Evolutionary conservation across 2,113 vertebrate genomes (phyloP).

Genomic region (Casuarius casuarius): DNA sequence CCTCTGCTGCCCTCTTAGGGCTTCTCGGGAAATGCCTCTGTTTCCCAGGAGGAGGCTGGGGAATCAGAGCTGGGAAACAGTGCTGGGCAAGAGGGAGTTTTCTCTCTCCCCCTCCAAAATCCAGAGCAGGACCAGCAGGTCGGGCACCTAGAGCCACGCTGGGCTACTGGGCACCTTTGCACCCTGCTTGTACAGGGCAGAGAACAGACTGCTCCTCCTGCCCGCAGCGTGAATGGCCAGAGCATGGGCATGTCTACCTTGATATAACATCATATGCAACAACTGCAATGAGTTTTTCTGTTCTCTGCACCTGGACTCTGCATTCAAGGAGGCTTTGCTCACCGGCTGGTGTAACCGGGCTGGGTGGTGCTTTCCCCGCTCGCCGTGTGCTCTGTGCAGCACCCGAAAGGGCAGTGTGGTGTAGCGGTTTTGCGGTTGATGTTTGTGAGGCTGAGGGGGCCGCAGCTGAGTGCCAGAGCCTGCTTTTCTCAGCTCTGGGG

Average conservation of each 20-base stretch:
- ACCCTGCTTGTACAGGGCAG: background rate
- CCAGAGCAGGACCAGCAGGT: background rate
- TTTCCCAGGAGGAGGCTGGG: background rate
- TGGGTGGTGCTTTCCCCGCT: too few species aligned
- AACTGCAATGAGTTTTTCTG: background rate
- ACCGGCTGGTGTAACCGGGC: background rate
- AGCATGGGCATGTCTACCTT: background rate
- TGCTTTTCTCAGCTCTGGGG: background rate
- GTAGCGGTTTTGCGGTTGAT: background rate
- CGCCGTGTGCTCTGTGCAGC: background rate
- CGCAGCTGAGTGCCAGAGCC: background rate
- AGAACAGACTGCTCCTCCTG: accelerated
- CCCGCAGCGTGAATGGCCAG: accelerated
- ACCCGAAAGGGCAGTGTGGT: background rate
- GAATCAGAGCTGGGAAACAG: background rate
- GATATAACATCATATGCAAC: accelerated
- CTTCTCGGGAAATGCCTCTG: too few species aligned
- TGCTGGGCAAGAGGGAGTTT: background rate
- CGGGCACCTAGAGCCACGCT: accelerated
- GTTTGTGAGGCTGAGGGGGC: accelerated
- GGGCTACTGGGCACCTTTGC: background rate
- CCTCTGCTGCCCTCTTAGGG: background rate
- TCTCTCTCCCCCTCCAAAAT: background rate
- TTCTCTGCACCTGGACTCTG: background rate
- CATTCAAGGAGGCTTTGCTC: background rate